Evolutionary conservation across 2,888 invertebrate species (phyloP).

Genomic region (Drosophila mercatorum): DNA sequence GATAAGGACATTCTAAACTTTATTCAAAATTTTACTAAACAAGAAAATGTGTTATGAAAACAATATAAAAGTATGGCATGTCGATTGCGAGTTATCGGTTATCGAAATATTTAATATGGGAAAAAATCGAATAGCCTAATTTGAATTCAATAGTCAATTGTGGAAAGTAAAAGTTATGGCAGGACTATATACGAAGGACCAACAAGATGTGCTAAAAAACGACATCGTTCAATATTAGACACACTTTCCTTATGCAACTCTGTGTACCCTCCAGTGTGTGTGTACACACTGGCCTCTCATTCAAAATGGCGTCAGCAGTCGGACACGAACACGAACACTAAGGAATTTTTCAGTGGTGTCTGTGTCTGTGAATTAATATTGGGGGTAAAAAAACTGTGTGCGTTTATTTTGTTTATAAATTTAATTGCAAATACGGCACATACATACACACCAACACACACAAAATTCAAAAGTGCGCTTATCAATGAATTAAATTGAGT

Average conservation of each 20-base stretch:
- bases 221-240: constrained; percentile 4
- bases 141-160: not conserved
- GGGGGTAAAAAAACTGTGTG: constrained; percentile 74
- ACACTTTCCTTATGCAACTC: constrained; percentile 46
- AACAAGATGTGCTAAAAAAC: constrained; percentile 12
- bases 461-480: constrained; percentile 62
- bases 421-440: constrained; percentile 79
- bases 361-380: constrained; percentile 80
- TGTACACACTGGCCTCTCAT: constrained; percentile 49
- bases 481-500: constrained; percentile 71
- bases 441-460: constrained; percentile 66
- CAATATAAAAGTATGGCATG: constrained; percentile 15
- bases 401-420: constrained; percentile 79
- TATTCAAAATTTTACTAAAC: constrained; percentile 26
- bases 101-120: constrained; percentile 8
- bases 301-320: constrained; percentile 77
- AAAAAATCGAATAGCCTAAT: not conserved
- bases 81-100: constrained; percentile 29
- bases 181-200: constrained; percentile 3
- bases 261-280: constrained; percentile 22
- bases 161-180: not conserved
- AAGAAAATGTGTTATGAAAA: constrained; percentile 64
- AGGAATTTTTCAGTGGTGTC: constrained; percentile 78
- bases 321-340: constrained; percentile 74
- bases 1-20: constrained; percentile 84